phyloP scores from a whole-genome alignment of 2,113 vertebrate genomes.

The Tor tambroides region DNA sequence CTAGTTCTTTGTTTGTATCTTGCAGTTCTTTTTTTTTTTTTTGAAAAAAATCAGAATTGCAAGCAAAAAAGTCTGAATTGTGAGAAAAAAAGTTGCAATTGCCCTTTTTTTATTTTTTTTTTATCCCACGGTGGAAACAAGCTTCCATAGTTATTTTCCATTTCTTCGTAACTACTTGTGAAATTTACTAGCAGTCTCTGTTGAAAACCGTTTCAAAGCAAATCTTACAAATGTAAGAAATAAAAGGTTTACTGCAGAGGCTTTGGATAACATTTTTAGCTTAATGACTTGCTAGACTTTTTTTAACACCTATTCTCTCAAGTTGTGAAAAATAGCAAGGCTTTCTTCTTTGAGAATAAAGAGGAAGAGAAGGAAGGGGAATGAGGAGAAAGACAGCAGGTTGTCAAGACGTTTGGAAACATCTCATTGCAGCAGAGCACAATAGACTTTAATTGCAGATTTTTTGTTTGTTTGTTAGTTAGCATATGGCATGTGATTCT shows the following conservation, averaged over 20 bases:
- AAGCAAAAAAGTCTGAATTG: too few relatives aligned
- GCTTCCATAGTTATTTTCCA: background rate
- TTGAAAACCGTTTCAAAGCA: too few relatives aligned
- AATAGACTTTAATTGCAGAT: background rate
- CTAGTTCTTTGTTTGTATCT: background rate
- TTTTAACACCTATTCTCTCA: background rate
- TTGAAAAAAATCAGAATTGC: too few relatives aligned
- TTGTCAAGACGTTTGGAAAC: background rate
- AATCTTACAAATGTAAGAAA: too few relatives aligned
- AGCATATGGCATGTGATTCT: background rate
- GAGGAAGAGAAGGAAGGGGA: background rate
- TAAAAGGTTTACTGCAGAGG: background rate
- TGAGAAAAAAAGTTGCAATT: too few relatives aligned
- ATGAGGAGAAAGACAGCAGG: background rate
- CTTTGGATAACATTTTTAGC: background rate
- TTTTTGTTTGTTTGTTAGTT: background rate
- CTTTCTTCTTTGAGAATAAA: background rate
- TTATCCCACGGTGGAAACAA: background rate
- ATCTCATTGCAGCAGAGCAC: background rate
- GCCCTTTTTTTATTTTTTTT: too few relatives aligned
- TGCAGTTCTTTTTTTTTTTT: background rate
- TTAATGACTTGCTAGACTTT: background rate
- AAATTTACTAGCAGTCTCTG: too few relatives aligned
- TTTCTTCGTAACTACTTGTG: background rate
- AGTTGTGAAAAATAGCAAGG: too few relatives aligned